A percentile compares a stretch with the other conserved stretches of the same genome.
Evolutionary conservation across 2,797 vertebrate species (phyloP).

Genomic region (Phoxinus dragarum): DNA sequence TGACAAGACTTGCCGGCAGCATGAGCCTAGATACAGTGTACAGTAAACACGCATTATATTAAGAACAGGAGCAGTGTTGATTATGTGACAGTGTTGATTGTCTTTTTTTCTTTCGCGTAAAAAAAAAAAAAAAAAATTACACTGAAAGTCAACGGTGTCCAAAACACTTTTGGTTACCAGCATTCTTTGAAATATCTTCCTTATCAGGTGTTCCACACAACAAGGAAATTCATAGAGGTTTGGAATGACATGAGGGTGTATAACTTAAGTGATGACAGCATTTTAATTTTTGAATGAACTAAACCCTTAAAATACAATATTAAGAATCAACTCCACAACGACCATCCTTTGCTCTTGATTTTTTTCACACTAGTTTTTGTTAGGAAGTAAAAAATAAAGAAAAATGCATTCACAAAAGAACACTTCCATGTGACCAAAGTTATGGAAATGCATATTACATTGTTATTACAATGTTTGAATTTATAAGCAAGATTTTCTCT

Average conservation of each 20-base stretch:
- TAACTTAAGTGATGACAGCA: background rate
- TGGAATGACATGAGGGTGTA: no score
- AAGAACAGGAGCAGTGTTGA: background rate
- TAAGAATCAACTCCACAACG: background rate
- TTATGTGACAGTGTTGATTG: no score
- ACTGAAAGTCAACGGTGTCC: background rate
- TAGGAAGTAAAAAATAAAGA: background rate
- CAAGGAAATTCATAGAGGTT: background rate
- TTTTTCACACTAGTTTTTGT: background rate
- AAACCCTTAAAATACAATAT: background rate
- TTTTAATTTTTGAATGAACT: background rate
- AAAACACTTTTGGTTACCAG: background rate
- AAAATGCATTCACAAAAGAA: background rate
- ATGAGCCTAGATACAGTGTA: no score
- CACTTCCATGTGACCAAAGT: background rate
- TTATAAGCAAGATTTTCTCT: background rate
- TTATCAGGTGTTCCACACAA: background rate
- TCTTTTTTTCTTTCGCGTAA: no score
- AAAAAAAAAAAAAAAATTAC: no score
- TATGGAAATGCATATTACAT: no score
- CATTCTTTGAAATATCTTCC: background rate
- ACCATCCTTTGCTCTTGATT: background rate
- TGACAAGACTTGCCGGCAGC: no score
- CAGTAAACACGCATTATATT: no score
- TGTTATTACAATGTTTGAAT: background rate